These are phyloP conservation scores for Limnephilus auricula DNA, from an alignment of 2,888 invertebrate genomes.

Conservation along the genomic window DNA sequence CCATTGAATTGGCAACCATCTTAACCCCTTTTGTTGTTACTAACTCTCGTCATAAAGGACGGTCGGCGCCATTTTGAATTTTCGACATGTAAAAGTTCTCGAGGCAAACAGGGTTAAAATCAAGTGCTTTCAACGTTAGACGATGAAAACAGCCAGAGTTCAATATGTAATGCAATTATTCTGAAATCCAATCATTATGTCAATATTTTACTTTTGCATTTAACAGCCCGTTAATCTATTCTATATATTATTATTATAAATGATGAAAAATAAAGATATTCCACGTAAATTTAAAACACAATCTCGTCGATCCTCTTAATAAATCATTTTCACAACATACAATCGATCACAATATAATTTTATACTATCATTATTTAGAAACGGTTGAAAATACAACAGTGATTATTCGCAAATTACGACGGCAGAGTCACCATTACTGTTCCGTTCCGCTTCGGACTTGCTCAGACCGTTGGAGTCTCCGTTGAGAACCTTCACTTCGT, in stretches of 20 bases:
- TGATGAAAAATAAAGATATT: not conserved
- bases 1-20: not conserved
- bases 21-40: not conserved
- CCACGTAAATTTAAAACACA: not conserved
- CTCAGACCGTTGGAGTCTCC: not conserved
- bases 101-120: too few species aligned
- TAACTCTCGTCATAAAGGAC: not conserved
- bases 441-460: slow-evolving; percentile 10
- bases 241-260: not conserved
- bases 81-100: not conserved
- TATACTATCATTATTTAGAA: not conserved
- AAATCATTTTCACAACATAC: not conserved
- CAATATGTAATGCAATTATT: too few species aligned
- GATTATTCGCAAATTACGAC: slow-evolving; percentile 22
- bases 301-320: not conserved
- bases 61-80: not conserved
- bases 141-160: too few species aligned
- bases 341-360: slow-evolving; percentile 2
- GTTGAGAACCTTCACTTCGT: slow-evolving; percentile 10
- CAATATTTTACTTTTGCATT: not conserved
- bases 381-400: not conserved
- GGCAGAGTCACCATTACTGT: not conserved
- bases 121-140: too few species aligned
- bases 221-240: not conserved
- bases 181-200: too few species aligned